Base-by-base conservation (phyloP, 2,888 invertebrate species). In the Ferdinandea cuprea region DNA sequence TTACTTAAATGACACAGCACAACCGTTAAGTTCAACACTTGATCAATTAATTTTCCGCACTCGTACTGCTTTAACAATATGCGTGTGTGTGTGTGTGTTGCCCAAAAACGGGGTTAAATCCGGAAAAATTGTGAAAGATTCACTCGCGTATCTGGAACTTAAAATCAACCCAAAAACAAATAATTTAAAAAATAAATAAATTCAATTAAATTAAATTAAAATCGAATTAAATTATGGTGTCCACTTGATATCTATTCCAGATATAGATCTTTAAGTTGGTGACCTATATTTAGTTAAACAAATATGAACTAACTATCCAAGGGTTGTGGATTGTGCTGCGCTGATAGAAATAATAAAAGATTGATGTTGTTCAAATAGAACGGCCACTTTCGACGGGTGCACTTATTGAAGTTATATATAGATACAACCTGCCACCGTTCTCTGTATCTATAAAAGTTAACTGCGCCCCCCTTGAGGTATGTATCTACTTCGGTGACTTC, bases 311-410 rank as follows among this genome's bases (percentile, higher is more conserved):
- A 52, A n/a, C n/a, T n/a, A n/a, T 28, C 44, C 44, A 6, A 30
- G 30, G 65, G 50, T 63, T 48, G 42, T 42, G 15, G 40, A 37
- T 15, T 19, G 66, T 40, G 44, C n/a, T n/a, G n/a, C n/a, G n/a
- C n/a, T n/a, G n/a, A n/a, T n/a, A 25, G 15, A 48, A 35, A 21
- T 66, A 66, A 72, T 72, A 17, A 44, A 76, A 71, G 81, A 81
- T 76, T 63, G 52, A 81, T 81, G 69, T 76, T 46, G 63, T 81
- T 69, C 79, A 50, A 68, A 80, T 66, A 74, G 58, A 42, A 46
- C 46, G 73, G 46, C 63, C 44, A 46, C 56, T 58, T 25, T 37
- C 1, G n/a, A 13, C 8, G 9, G 42, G 40, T 15, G 13, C 13
- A 50, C 61, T 61, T 68, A 68, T 69, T 69, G 65, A 50, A 78